Percentiles rank a stretch among this genome's conserved stretches.
These are phyloP conservation scores for Tachuris rubrigastra DNA, from an alignment of 2,113 vertebrate genomes.

Conservation along the genomic window DNA sequence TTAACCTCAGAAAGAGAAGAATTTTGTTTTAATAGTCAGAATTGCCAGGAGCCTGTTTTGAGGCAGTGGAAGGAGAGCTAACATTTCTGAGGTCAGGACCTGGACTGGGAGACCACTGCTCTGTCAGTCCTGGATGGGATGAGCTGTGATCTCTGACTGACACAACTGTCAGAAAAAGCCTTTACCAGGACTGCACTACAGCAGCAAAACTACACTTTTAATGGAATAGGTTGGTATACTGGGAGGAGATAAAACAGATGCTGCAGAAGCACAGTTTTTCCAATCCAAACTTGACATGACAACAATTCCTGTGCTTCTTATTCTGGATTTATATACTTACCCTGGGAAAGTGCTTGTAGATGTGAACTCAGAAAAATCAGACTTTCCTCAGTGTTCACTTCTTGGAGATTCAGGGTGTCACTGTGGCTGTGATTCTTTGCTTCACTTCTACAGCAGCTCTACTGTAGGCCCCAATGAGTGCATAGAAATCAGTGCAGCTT, in stretches of 20 bases:
- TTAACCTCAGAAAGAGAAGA: not conserved
- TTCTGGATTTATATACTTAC: not conserved
- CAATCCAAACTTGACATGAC: not conserved
- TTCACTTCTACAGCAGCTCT: not conserved
- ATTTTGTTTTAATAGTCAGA: not conserved
- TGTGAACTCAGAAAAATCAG: not conserved
- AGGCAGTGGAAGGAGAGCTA: not conserved
- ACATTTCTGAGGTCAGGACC: not conserved
- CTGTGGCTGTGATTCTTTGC: not conserved
- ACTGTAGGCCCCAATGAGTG: not conserved
- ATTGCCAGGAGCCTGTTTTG: not conserved
- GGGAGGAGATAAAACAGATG: not conserved
- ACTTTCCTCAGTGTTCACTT: not conserved
- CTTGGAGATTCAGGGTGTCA: not conserved
- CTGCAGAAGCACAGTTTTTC: not conserved
- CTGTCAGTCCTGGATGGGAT: not conserved
- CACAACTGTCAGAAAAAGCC: not conserved
- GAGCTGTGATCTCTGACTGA: not conserved
- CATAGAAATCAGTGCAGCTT: not conserved
- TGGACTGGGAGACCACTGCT: not conserved
- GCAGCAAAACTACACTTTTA: not conserved
- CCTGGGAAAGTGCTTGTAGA: not conserved
- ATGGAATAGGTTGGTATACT: not conserved
- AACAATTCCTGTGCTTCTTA: not conserved
- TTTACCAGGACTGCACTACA: not conserved